Evolutionary conservation across 1,140 invertebrate genomes (phyloP), one percentile per base, ranked within the genome.

Genomic region (Halictus rubicundus): DNA sequence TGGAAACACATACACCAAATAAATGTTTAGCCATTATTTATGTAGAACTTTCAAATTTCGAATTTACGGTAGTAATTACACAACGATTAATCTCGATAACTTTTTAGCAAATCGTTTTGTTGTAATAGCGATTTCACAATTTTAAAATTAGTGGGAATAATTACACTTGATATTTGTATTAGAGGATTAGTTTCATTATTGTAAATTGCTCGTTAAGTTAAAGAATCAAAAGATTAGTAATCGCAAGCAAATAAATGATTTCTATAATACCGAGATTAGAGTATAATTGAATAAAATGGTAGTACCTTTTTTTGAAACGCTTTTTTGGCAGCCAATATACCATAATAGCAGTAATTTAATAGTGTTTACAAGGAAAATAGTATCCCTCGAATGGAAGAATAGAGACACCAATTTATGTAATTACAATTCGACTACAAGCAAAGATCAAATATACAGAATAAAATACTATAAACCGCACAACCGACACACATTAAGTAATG

Each of bases 301-400:
- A 52, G n/a, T 91, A 90, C 90, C 90, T 91, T 84, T 88, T 90
- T 64, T 88, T 73, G 57, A 89, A 81, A 68, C 85, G 87, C 79
- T 88, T 91, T 81, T 88, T 91, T 73, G 81, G 83, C 71, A 90
- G 64, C 86, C 90, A 88, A 82, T 87, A 87, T 74, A 88, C 79
- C 89, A 91, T 91, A 80, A 81, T 87, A 80, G 69, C 66, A 61
- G 39, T 5, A 78, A 72, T 25, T 61, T 63, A 76, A 52, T 54
- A 54, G 39, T 63, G 52, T 81, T 84, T 84, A 72, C 32, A 92
- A 2, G 2, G 19, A 52, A 32, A 27, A 69, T 23, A 14, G 14
- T 23, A 25, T 79, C 16, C 23, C 52, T 74, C 49, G 46, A 5
- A 23, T 25, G 9, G 37, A 16, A 52, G 8, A 14, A 71, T 52